phyloP scores from a whole-genome alignment of 2,797 vertebrate genomes.

The Tenualosa thibaudeaui region DNA sequence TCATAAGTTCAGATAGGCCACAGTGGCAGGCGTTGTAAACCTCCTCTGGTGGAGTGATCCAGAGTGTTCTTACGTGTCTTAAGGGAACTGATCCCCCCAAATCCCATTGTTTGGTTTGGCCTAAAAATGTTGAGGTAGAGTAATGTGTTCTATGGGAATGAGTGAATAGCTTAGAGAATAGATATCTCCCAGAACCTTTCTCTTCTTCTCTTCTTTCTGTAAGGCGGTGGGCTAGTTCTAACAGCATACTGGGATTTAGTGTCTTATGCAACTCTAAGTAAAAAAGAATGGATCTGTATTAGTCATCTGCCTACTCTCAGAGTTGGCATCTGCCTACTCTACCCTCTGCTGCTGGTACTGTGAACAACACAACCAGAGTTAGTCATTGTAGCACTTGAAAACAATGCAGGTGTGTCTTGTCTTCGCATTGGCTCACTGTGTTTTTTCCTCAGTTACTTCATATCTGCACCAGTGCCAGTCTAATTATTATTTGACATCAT shows the following conservation, averaged over 20 bases:
- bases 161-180: not conserved
- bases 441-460: not conserved
- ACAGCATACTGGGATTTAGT: not conserved
- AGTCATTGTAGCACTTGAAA: not conserved
- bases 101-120: slow-evolving; percentile 36
- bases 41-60: slow-evolving; percentile 35
- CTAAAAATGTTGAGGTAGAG: slow-evolving; percentile 28
- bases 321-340: not conserved
- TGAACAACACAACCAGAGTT: not conserved
- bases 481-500: not conserved
- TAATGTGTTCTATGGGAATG: not conserved
- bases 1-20: not conserved
- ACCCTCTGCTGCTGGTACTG: not conserved
- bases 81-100: slow-evolving; percentile 29
- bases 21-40: not conserved
- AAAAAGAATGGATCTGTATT: not conserved
- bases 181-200: not conserved
- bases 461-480: no score
- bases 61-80: slow-evolving; percentile 34
- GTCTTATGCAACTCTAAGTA: slow-evolving; percentile 6
- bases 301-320: slow-evolving; percentile 7
- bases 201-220: not conserved
- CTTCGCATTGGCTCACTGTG: not conserved
- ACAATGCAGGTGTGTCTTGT: not conserved
- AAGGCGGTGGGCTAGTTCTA: not conserved